A percentile compares a stretch with the other conserved stretches of the same genome.
These are phyloP conservation scores for Aplodontia rufa DNA, from an alignment of 2,113 vertebrate species.

Conservation along the genomic window DNA sequence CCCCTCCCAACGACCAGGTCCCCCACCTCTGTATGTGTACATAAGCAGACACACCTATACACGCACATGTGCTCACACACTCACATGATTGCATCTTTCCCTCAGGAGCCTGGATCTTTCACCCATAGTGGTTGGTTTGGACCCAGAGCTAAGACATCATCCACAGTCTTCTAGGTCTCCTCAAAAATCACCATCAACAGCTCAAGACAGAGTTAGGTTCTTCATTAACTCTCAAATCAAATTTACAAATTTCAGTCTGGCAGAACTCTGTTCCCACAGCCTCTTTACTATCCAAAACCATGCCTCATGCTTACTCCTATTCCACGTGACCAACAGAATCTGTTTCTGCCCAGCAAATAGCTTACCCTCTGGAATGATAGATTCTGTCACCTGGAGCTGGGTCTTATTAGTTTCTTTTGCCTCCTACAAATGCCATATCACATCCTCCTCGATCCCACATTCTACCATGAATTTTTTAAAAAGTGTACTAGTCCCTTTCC, in stretches of 20 bases:
- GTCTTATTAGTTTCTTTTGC: neutral
- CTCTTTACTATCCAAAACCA: neutral
- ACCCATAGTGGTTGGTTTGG: neutral
- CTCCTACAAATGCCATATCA: neutral
- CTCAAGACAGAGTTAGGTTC: neutral
- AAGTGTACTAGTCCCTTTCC: neutral
- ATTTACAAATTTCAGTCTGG: neutral
- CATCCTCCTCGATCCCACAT: neutral
- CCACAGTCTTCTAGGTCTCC: neutral
- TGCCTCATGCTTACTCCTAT: neutral
- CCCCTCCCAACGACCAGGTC: neutral
- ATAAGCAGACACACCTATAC: too few relatives aligned
- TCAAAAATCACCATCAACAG: neutral
- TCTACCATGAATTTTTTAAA: neutral
- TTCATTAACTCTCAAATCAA: neutral
- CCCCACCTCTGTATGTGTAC: neutral
- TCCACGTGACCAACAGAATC: neutral
- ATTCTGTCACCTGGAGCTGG: neutral
- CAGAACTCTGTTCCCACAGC: neutral
- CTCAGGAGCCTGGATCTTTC: neutral
- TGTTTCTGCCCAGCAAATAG: neutral
- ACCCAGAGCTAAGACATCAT: neutral
- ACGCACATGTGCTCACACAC: neutral
- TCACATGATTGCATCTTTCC: neutral
- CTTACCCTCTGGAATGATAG: neutral